Conservation (phyloP, 2,888 invertebrate species). For the Sclerodermus sp. region DNA sequence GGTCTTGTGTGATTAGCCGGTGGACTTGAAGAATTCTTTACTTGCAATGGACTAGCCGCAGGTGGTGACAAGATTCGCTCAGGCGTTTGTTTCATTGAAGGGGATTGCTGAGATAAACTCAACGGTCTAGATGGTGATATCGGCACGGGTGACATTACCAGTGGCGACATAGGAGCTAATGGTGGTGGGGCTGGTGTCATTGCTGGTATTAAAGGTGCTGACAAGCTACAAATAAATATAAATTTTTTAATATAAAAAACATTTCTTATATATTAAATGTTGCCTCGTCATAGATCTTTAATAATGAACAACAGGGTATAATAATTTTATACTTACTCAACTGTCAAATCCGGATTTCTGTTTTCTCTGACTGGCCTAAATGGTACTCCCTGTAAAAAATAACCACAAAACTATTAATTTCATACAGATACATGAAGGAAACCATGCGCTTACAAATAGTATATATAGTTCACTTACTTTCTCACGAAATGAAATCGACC, state of each 20-base stretch:
- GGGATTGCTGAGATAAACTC: too few species aligned
- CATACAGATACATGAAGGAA: too few species aligned
- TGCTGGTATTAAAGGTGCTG: slow-evolving; percentile 58
- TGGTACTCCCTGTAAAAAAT: slow-evolving; percentile 27
- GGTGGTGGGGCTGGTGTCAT: slow-evolving; percentile 53
- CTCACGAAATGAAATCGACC: too few species aligned
- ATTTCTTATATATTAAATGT: too few species aligned
- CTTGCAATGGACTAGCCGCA: slow-evolving; percentile 21
- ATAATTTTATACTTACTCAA: slow-evolving; percentile 37
- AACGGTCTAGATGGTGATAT: slow-evolving; percentile 41
- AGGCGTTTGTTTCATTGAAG: slow-evolving; percentile 12
- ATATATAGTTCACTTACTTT: too few species aligned
- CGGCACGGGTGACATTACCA: slow-evolving; percentile 44
- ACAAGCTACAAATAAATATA: slow-evolving; percentile 50
- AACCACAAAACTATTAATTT: slow-evolving; percentile 1
- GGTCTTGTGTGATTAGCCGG: slow-evolving; percentile 37
- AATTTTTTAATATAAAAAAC: too few species aligned
- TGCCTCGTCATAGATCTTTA: too few species aligned
- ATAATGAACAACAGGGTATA: too few species aligned
- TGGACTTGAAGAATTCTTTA: slow-evolving; percentile 12
- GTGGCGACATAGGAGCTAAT: slow-evolving; percentile 61
- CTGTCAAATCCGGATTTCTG: slow-evolving; percentile 42
- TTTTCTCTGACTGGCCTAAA: slow-evolving; percentile 35
- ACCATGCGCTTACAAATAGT: too few species aligned
- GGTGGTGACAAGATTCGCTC: slow-evolving; percentile 30